Conservation (phyloP, 2,797 vertebrate genomes). For the Sparus aurata region DNA sequence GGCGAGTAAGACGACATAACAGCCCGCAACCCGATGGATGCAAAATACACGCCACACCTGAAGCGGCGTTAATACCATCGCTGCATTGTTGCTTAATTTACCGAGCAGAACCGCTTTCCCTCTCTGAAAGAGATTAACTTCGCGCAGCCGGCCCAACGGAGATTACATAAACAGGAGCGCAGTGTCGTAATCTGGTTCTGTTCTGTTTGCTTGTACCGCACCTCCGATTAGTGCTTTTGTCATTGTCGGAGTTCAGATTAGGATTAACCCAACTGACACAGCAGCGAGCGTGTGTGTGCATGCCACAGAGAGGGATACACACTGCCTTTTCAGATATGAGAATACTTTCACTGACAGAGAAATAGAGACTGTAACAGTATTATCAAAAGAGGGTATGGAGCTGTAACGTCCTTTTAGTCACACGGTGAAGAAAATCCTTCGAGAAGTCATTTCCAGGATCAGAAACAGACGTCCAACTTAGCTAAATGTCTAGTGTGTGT, state of each 20-base stretch:
- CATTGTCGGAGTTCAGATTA: constrained; percentile 70
- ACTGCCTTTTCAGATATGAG: constrained; percentile 4
- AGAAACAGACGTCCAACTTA: background rate
- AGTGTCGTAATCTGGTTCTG: constrained; percentile 64
- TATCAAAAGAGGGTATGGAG: background rate
- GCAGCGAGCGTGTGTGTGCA: background rate
- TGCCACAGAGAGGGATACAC: background rate
- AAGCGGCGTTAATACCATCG: background rate
- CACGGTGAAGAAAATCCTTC: background rate
- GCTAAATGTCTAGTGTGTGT: background rate
- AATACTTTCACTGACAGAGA: background rate
- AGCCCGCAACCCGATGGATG: background rate
- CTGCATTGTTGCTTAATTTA: constrained; percentile 6
- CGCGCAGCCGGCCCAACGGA: constrained; percentile 24
- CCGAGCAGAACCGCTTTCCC: constrained; percentile 13
- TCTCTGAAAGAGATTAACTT: constrained; percentile 55
- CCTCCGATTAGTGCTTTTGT: constrained; percentile 61
- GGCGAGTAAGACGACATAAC: background rate
- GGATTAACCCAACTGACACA: constrained; percentile 60
- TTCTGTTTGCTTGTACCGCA: constrained; percentile 50
- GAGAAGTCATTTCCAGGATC: too few species aligned
- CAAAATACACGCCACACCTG: constrained; percentile 4
- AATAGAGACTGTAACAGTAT: background rate
- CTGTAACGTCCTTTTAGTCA: background rate
- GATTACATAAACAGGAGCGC: constrained; percentile 71